Conservation (phyloP, 2,888 invertebrate species). For the Oligia strigilis region DNA sequence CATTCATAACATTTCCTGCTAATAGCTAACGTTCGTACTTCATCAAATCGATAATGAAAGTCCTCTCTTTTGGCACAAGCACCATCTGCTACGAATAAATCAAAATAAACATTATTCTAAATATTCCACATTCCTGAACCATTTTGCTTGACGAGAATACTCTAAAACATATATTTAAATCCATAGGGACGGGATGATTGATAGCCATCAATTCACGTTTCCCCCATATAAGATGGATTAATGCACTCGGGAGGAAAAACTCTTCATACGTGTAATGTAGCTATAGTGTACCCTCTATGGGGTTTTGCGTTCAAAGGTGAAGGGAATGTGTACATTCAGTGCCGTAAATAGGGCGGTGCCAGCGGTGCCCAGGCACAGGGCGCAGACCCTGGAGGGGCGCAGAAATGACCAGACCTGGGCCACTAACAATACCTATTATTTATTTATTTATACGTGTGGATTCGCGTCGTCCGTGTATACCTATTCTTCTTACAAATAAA, state of each 20-base stretch:
- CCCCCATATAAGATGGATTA: conserved; percentile 68
- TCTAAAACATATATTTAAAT: conserved; percentile 43
- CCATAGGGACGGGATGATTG: conserved; percentile 66
- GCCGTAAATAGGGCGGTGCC: too few species aligned
- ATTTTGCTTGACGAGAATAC: conserved; percentile 12
- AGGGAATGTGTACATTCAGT: conserved; percentile 4
- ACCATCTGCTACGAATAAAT: conserved; percentile 35
- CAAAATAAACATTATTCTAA: conserved; percentile 35
- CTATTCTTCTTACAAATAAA: too few species aligned
- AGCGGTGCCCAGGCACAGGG: too few species aligned
- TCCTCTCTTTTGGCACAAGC: conserved; percentile 21
- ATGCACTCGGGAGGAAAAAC: conserved; percentile 72
- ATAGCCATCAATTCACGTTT: conserved; percentile 68
- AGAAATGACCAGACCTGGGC: too few species aligned
- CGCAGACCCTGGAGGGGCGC: too few species aligned
- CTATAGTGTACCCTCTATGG: conserved; percentile 36
- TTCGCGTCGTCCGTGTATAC: too few species aligned
- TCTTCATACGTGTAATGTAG: conserved; percentile 66
- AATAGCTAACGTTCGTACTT: conserved; percentile 5
- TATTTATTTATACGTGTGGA: too few species aligned
- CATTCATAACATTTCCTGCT: neutral
- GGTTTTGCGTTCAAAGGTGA: conserved; percentile 41
- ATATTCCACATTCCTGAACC: conserved; percentile 25
- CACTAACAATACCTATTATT: too few species aligned
- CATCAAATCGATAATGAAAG: conserved; percentile 27